Conservation (phyloP, 2,888 invertebrate species). For the Tenthredo distinguenda region DNA sequence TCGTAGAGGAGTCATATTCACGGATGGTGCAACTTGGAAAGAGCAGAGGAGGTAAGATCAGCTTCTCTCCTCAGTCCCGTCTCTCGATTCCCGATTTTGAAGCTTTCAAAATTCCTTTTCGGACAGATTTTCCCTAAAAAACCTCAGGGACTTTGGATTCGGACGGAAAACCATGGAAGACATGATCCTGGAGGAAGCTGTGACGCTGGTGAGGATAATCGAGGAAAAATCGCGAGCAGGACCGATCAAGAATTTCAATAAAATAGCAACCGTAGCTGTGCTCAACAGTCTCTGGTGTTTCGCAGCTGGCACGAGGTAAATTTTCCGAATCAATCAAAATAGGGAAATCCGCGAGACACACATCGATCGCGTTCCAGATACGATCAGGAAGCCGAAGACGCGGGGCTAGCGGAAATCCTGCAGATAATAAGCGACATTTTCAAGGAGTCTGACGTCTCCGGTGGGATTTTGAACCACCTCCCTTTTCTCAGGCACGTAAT, state of each 20-base stretch:
- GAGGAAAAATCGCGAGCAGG: conserved; percentile 72
- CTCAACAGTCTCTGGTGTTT: conserved; percentile 86
- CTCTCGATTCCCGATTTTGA: not conserved
- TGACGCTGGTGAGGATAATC: conserved; percentile 79
- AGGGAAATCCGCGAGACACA: not conserved
- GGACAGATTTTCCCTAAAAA: conserved; percentile 82
- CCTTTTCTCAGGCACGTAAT: conserved; percentile 84
- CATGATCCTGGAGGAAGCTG: conserved; percentile 82
- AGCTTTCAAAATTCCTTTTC: not conserved
- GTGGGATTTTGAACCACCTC: conserved; percentile 84
- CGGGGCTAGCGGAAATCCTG: conserved; percentile 80
- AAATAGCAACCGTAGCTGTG: conserved; percentile 79
- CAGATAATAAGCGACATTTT: conserved; percentile 82
- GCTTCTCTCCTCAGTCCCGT: not conserved
- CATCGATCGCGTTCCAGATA: conserved; percentile 72
- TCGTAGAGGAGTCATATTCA: conserved; percentile 84
- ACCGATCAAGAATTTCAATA: conserved; percentile 77
- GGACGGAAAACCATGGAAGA: conserved; percentile 83
- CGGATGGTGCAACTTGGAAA: conserved; percentile 85
- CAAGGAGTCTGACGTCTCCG: conserved; percentile 82
- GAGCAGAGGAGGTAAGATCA: conserved; percentile 80
- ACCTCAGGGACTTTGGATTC: conserved; percentile 83
- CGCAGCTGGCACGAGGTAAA: conserved; percentile 82
- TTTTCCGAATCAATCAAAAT: not conserved
- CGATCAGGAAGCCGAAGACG: conserved; percentile 79